phyloP scores from a whole-genome alignment of 2,797 vertebrate species.

The Chelmon rostratus region DNA sequence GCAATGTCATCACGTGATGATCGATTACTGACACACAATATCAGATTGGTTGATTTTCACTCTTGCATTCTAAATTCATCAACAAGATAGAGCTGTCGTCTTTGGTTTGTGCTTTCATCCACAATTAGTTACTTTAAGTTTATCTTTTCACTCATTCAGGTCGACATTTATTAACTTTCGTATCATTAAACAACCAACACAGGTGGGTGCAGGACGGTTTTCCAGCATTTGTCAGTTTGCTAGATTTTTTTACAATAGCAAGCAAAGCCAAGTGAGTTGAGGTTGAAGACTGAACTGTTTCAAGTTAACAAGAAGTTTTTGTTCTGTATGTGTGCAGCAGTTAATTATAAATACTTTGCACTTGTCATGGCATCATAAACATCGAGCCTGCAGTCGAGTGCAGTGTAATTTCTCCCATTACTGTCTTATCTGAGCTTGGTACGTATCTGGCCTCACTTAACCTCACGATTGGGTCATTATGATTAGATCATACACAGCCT shows the following conservation, averaged over 20 bases:
- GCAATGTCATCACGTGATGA: not conserved
- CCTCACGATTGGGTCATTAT: conserved; percentile 45
- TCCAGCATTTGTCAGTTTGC: not conserved
- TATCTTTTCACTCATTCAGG: no score
- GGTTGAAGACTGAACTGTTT: conserved; percentile 3
- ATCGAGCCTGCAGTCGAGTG: conserved; percentile 10
- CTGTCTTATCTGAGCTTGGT: conserved; percentile 37
- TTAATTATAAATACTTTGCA: conserved; percentile 38
- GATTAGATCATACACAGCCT: conserved; percentile 47
- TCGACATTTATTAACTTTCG: no score
- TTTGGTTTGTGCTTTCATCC: no score
- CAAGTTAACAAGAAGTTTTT: not conserved
- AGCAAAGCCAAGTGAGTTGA: not conserved
- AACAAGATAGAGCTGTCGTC: no score
- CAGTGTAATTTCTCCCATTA: conserved; percentile 54
- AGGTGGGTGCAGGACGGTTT: not conserved
- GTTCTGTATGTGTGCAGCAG: not conserved
- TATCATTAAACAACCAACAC: no score
- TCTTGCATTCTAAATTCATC: no score
- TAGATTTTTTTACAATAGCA: no score
- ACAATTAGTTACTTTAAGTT: no score
- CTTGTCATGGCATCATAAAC: conserved; percentile 39
- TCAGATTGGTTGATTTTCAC: not conserved
- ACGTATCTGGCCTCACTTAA: conserved; percentile 58
- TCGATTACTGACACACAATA: conserved; percentile 7